phyloP scores from a whole-genome alignment of 1,140 invertebrate genomes.

The Asbolus verrucosus region DNA sequence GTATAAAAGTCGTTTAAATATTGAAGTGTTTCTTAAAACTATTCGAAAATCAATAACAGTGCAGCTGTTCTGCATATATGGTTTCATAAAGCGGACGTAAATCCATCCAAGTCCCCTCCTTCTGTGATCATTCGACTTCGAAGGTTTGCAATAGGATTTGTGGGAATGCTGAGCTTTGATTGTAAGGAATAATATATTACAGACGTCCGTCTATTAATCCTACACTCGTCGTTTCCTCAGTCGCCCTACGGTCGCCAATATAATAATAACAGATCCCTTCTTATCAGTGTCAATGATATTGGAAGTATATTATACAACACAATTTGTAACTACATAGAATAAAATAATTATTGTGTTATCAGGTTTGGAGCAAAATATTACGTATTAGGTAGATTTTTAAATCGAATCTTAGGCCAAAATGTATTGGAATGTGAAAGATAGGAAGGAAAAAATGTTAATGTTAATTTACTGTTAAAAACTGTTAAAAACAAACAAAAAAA shows the following conservation, averaged over 20 bases:
- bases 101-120: neutral
- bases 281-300: too few relatives aligned
- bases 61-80: constrained; percentile 2
- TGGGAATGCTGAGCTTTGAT: constrained; percentile 6
- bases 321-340: too few relatives aligned
- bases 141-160: constrained; percentile 16
- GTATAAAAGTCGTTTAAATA: neutral
- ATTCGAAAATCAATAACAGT: neutral
- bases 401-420: too few relatives aligned
- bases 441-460: too few relatives aligned
- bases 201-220: constrained; percentile 16
- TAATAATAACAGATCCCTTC: constrained; percentile 10
- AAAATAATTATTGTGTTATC: too few relatives aligned
- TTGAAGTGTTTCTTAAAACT: neutral
- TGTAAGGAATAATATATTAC: constrained; percentile 9
- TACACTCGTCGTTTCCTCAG: neutral
- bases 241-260: neutral
- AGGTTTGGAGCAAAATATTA: too few relatives aligned
- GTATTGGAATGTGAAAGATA: too few relatives aligned
- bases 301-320: too few relatives aligned
- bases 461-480: too few relatives aligned
- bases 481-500: too few relatives aligned
- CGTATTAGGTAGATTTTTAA: too few relatives aligned
- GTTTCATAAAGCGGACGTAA: constrained; percentile 2
- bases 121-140: constrained; percentile 5